Evolutionary conservation across 2,888 invertebrate species (phyloP), one percentile per base, ranked within the genome.

Genomic region (Meiosimyza platycephala): DNA sequence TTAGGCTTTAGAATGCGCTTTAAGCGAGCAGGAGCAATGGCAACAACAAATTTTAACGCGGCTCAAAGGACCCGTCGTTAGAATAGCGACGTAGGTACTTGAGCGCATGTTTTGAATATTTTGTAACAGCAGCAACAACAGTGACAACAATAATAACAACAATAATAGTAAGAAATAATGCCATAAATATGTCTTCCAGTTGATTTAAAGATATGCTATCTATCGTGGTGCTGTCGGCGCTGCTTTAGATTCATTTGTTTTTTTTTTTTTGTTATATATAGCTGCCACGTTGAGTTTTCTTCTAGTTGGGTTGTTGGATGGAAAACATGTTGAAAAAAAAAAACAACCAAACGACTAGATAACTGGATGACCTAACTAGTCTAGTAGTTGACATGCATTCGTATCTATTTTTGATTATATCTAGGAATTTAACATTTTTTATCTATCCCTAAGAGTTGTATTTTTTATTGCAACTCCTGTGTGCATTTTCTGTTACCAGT

Each of bases 131-230:
- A 63, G 63, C 65, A 73, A 28, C 54, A 74, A 59, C 54, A 67
- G 72, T 62, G 74, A 69, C 59, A 69, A 62, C 69, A 63, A 40
- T 59, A 74, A 71, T 59, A 72, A 68, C 33, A 55, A 72, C 70
- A 72, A 72, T 67, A 70, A 74, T 69, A 64, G 73, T 64, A 77
- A 70, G 70, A 70, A 70, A 70, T 70, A 80, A 78, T 81, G 86
- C 86, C 83, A 86, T 86, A 86, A 86, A 86, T 85, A 87, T 87
- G 87, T 86, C 87, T 82, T 83, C 84, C 83, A 83, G 83, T 86
- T 86, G 86, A 86, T 85, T 82, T 83, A 85, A 78, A 77, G 78
- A 79, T 79, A 77, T 77, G 78, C 77, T 76, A 79, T 79, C 76
- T 76, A 77, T 75, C 70, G 70, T 70, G 70, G 47, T 22, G 70